Evolutionary conservation across 2,797 vertebrate species (phyloP).

Genomic region (Melanotaenia parkinsoni): DNA sequence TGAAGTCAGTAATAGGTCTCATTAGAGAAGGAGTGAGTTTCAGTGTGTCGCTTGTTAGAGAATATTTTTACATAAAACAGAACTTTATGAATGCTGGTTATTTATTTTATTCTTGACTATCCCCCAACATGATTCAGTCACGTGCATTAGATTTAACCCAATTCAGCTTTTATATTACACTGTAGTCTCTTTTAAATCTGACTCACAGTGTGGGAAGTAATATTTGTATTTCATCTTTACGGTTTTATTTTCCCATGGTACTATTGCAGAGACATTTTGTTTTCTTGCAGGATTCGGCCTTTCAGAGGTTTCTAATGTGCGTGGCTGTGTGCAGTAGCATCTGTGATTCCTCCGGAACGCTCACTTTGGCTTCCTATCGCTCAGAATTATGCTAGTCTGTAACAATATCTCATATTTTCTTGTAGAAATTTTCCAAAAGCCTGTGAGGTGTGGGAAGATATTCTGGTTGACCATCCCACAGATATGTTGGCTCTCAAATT

Average conservation of each 20-base stretch:
- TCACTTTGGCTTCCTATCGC: neutral
- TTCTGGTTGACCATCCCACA: conserved; percentile 89
- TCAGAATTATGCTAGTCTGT: neutral
- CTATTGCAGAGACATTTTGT: conserved; percentile 6
- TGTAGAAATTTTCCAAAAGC: conserved; percentile 86
- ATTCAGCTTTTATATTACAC: conserved; percentile 1
- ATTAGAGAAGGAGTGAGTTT: neutral
- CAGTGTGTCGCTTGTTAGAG: conserved; percentile 3
- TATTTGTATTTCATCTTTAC: conserved; percentile 18
- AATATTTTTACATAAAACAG: neutral
- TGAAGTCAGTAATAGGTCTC: neutral
- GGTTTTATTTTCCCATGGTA: conserved; percentile 32
- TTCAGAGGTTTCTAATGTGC: conserved; percentile 13
- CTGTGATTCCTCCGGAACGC: neutral
- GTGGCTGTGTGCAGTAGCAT: conserved; percentile 2
- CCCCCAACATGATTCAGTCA: conserved; percentile 5
- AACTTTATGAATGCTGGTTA: neutral
- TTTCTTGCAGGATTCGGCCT: conserved; percentile 12
- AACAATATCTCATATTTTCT: conserved; percentile 24
- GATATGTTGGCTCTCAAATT: conserved; percentile 94
- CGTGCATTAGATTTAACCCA: conserved; percentile 17
- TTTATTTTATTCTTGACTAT: neutral
- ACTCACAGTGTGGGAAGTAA: conserved; percentile 4
- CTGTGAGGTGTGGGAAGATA: conserved; percentile 89
- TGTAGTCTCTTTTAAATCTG: conserved; percentile 6